A percentile compares a stretch with the other conserved stretches of the same genome.
These are phyloP conservation scores for Poeciliopsis turneri DNA, from an alignment of 2,797 vertebrate genomes.

Conservation along the genomic window DNA sequence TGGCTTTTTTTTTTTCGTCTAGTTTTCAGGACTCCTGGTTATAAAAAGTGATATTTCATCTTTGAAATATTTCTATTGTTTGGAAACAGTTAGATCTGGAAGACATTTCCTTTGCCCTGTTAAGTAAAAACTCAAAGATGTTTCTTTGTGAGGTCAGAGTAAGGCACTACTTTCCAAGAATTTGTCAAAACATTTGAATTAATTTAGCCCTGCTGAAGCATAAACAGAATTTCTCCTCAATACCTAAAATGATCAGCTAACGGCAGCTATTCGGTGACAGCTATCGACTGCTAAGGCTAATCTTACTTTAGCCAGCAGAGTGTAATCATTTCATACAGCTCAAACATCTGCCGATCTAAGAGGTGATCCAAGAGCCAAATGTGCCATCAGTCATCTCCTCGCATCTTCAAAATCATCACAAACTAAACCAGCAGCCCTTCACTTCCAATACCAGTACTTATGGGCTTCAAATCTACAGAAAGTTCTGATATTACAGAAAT, in stretches of 20 bases:
- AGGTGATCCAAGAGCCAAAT: conserved; percentile 27
- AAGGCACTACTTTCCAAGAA: conserved; percentile 12
- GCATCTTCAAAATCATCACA: conserved; percentile 32
- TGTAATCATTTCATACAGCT: conserved; percentile 43
- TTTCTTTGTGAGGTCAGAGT: not conserved
- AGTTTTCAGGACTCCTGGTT: not conserved
- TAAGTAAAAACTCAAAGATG: not conserved
- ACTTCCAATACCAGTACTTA: not conserved
- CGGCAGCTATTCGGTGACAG: conserved; percentile 26
- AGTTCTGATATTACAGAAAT: conserved; percentile 2
- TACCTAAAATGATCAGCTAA: conserved; percentile 15
- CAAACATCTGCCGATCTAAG: conserved; percentile 29
- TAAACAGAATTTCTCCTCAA: conserved; percentile 11
- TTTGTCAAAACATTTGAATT: conserved; percentile 27
- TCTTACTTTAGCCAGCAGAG: conserved; percentile 36
- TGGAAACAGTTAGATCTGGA: not conserved
- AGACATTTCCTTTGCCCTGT: not conserved
- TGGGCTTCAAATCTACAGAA: conserved; percentile 31
- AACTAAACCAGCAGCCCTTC: conserved; percentile 8
- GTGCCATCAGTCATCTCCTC: conserved; percentile 31
- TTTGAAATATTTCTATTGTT: not conserved
- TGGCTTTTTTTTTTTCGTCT: not conserved
- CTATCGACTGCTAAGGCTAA: conserved; percentile 40
- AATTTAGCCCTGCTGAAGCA: not conserved
- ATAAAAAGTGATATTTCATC: not conserved